Evolutionary conservation across 2,888 invertebrate species (phyloP).

Genomic region (Dendrolimus houi): DNA sequence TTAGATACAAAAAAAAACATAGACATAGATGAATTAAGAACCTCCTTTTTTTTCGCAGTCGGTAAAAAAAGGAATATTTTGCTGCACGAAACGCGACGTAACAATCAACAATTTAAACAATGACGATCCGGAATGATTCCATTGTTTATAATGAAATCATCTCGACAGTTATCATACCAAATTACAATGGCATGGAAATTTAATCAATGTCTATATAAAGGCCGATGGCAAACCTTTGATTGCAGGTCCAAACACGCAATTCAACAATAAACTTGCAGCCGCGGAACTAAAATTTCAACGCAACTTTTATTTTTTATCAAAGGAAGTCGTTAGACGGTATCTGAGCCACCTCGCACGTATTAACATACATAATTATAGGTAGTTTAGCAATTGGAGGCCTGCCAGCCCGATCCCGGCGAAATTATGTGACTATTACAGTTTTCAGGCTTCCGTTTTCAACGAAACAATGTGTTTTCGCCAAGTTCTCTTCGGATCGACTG

Average conservation of each 20-base stretch:
- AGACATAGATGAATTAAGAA: too few relatives aligned
- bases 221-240: constrained; percentile 57
- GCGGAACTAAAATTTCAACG: constrained; percentile 75
- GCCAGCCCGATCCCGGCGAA: constrained; percentile 59
- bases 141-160: constrained; percentile 21
- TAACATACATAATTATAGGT: constrained; percentile 75
- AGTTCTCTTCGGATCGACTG: constrained; percentile 34
- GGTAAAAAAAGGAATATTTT: too few relatives aligned
- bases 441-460: constrained; percentile 54
- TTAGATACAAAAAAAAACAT: too few relatives aligned
- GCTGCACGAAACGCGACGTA: too few relatives aligned
- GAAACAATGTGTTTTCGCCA: constrained; percentile 49
- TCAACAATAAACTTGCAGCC: constrained; percentile 67
- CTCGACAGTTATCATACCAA: constrained; percentile 37
- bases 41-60: too few relatives aligned
- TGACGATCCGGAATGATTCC: too few relatives aligned
- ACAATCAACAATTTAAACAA: too few relatives aligned
- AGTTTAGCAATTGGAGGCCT: constrained; percentile 63
- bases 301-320: constrained; percentile 71
- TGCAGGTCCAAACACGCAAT: constrained; percentile 61
- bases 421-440: constrained; percentile 59
- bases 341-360: constrained; percentile 68
- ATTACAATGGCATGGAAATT: constrained; percentile 61
- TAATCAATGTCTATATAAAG: constrained; percentile 73
- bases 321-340: constrained; percentile 74